Evolutionary conservation across 2,113 vertebrate species (phyloP), one percentile per base, ranked within the genome.

Genomic region (Hydrolagus affinis): DNA sequence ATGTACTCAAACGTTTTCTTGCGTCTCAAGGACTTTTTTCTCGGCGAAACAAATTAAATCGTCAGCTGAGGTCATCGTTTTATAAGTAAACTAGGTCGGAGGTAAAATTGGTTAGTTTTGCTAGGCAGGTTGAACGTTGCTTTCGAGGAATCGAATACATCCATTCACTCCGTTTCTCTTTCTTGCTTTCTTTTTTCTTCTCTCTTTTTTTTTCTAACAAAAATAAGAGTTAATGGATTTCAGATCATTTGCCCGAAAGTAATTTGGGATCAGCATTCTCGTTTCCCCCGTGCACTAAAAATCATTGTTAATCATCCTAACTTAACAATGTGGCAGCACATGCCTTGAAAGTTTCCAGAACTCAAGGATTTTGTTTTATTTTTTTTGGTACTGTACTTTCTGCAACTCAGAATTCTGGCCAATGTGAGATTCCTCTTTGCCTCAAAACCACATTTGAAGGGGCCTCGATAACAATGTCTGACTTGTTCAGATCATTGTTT

Each of bases 51-150:
- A 44, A 83, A 83, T 83, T 83, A 32, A 83, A 68, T 83, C 78
- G 66, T 83, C 78, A 83, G 66, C 25, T 83, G 60, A 83, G 78
- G 25, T 83, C 78, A 83, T 83, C 60, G 21, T 83, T 83, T 83
- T 68, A 64, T 83, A 66, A 83, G 78, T 30, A 83, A 75, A 83
- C 66, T 83, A 83, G 78, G 66, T 68, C 78, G 64, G 62, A 66
- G 32, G 78, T 83, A 83, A 83, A n/a, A 66, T 25, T 83, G 78
- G 30, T 83, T 83, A 66, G 78, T 15, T 11, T 83, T 28, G 64
- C 78, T 17, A 68, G 15, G 25, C n/a, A 83, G 19, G 60, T 66
- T 64, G 78, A 83, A 60, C n/a, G n/a, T 10, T 32, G 62, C 78
- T 83, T 83, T 83, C 78, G 64, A 83, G 78, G 62, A 83, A 66